Base-by-base conservation (phyloP, 2,888 invertebrate species). In the Syrista parreyssii region DNA sequence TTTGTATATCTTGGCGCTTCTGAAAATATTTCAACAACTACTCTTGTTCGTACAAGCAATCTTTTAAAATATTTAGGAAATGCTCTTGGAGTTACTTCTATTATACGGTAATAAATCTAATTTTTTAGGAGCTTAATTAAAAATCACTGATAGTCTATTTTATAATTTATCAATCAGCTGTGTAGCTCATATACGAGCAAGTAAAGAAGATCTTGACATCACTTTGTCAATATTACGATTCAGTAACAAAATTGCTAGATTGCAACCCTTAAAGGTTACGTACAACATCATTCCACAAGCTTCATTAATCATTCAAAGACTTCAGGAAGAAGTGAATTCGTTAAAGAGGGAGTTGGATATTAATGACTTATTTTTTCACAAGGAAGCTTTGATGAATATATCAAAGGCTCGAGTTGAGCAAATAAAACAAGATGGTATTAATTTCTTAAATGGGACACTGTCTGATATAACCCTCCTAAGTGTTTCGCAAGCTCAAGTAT, bases 141-240 rank as follows among this genome's bases (percentile, higher is more conserved):
- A 40, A 75, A 68, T 69, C 12, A 68, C 30, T 68, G 72, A 55
- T 69, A 12, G 68, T 76, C 74, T 40, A 72, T 73, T 72, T 73
- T 34, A n/a, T 68, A 40, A 75, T 76, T 68, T 40, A 11, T 72
- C 33, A 74, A 78, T 35, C 77, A 92, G 92, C 76, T 91, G 91
- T 80, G 90, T 92, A 79, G 92, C 91, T 34, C 92, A 92, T 79
- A 84, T 92, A 35, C 88, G 89, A 79, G 86, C 88, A 1, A 82
- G 84, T 6, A 85, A 79, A 79, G 88, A 91, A 74, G 89, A 92
- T 84, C 84, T 92, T 33, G 79, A 84, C 23, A 80, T 92, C 30
- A 89, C 91, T 0, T 79, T 92, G 35, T 92, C 92, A 3, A 90
- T 92, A 84, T 82, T 92, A 73, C 86, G 90, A 77, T 91, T 92